phyloP scores from a whole-genome alignment of 2,113 vertebrate species.

The Phalacrocorax aristotelis region DNA sequence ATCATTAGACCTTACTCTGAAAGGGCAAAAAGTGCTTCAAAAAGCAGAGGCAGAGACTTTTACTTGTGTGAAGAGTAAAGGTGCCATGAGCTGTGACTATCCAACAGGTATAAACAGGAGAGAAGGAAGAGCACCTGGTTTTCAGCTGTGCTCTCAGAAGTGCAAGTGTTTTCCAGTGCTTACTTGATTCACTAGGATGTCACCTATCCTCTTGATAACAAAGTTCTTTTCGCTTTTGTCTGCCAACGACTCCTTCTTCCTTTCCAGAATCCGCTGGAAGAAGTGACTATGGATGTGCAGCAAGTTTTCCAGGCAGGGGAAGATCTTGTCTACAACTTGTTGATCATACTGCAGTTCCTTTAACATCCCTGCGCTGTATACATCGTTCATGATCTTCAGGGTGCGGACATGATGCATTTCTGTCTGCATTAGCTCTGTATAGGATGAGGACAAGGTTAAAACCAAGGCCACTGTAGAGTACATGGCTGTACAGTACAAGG shows the following conservation, averaged over 20 bases:
- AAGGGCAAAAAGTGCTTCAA: background rate
- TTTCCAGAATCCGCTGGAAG: constrained; percentile 88
- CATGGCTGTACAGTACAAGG: background rate
- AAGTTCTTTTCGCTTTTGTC: constrained; percentile 81
- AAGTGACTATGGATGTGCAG: constrained; percentile 89
- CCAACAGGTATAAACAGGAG: background rate
- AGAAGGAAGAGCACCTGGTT: background rate
- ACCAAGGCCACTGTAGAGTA: background rate
- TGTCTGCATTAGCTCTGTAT: constrained; percentile 92
- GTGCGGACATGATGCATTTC: constrained; percentile 97
- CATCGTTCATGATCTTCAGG: constrained; percentile 93
- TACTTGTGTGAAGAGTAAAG: background rate
- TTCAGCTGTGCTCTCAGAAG: background rate
- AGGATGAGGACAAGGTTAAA: background rate
- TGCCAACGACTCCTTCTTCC: constrained; percentile 84
- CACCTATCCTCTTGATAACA: constrained; percentile 88
- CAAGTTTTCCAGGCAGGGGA: constrained; percentile 90
- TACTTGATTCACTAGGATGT: constrained; percentile 89
- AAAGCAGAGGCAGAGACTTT: background rate
- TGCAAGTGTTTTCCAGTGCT: constrained; percentile 18
- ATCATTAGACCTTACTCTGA: background rate
- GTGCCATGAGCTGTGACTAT: background rate
- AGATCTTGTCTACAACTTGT: constrained; percentile 86
- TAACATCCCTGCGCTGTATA: constrained; percentile 90
- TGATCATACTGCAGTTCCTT: constrained; percentile 87